Base-by-base conservation (phyloP, 2,797 vertebrate species). In the Xiphophorus birchmanni region DNA sequence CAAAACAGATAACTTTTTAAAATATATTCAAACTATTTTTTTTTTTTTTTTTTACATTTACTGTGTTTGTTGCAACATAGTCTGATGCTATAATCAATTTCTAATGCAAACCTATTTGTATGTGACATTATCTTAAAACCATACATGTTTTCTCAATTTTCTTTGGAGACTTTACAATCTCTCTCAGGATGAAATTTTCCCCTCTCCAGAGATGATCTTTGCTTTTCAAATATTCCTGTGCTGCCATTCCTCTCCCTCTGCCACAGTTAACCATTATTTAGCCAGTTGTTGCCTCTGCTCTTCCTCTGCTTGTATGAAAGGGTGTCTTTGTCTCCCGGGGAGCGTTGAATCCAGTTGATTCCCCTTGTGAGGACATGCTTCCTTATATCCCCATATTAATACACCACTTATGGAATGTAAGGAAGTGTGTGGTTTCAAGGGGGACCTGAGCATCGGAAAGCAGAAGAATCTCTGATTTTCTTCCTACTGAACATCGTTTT, bases 381-480 rank as follows among this genome's bases (percentile, higher is more conserved):
- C 98, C 98, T 99, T 99, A 99, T 99, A 99, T 99, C 95, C 96
- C 97, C 98, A 99, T 99, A 99, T 96, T 97, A 96, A 97, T 97
- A 95, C 96, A 91, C 91, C 93, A 95, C 94, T 96, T 99, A 99
- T 99, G 98, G 98, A 99, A 99, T 99, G 98, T 99, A 99, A 99
- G 98, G 98, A 99, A 99, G 98, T 99, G 98, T 99, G 98, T 99
- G 98, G 98, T 97, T 97, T 97, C 96, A 95, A 92, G 95, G 93
- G 95, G 44, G 97, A 93, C 81, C 69, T 63, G 71, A 86, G 82
- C 95, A 12, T 76, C 93, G 12, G 45, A 74, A 80, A 74, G 56
- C 79, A 42, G 56, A 82, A 10, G 54, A 78, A n/a, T 40, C 35
- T 67, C n/a, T 80, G 48, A 35, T 48, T 77, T 81, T 35, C 2